Conservation (phyloP, 2,113 vertebrate genomes). For the Junco hyemalis region DNA sequence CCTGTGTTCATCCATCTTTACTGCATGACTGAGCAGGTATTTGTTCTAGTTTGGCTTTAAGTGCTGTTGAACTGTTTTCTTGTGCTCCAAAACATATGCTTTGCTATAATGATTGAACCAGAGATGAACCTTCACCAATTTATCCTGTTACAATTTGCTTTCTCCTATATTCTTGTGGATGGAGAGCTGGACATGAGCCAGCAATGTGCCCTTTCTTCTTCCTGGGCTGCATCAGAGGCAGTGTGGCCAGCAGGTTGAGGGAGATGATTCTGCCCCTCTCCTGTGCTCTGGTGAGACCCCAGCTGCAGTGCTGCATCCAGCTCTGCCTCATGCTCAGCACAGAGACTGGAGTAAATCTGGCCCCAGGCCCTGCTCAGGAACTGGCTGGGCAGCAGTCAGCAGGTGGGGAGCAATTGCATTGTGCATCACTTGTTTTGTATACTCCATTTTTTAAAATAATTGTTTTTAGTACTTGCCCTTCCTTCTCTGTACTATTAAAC, state of each 20-base stretch:
- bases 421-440: neutral
- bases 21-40: neutral
- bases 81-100: neutral
- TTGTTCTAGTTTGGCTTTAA: neutral
- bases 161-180: neutral
- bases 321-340: neutral
- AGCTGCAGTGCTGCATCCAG: neutral
- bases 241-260: neutral
- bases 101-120: neutral
- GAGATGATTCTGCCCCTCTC: neutral
- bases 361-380: neutral
- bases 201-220: neutral
- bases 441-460: neutral
- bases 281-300: neutral
- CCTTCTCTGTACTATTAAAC: neutral
- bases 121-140: neutral
- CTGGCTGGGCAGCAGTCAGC: fast-evolving
- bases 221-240: neutral
- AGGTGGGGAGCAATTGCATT: neutral
- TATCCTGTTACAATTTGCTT: neutral
- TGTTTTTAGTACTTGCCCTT: neutral
- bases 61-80: neutral
- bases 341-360: neutral
- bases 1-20: neutral
- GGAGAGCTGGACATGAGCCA: neutral